Conservation (phyloP, 64 coral and sea anemone genomes). For the Platygyra sinensis region DNA sequence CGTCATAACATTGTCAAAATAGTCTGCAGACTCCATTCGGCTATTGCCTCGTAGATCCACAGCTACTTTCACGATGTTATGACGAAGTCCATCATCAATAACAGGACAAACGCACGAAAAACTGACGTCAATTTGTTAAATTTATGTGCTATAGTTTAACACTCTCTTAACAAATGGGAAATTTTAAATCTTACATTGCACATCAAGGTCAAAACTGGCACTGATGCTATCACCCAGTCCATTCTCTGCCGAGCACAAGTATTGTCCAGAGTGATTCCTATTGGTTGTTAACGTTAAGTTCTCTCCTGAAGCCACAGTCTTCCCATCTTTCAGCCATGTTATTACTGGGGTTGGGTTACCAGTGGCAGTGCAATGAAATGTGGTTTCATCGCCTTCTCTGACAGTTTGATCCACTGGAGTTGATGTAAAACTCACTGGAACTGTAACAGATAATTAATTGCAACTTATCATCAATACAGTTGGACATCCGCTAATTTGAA, state of each 20-base stretch:
- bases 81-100: not conserved
- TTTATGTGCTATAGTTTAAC: too few species aligned
- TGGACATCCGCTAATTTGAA: too few species aligned
- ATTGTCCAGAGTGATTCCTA: not conserved
- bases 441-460: not conserved
- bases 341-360: conserved; percentile 23
- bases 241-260: not conserved
- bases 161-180: not conserved
- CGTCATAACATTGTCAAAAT: too few species aligned
- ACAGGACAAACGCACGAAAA: too few species aligned
- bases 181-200: conserved; percentile 4
- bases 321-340: conserved; percentile 36
- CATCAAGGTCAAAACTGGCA: not conserved
- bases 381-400: not conserved
- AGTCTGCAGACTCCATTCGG: too few species aligned
- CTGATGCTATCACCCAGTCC: not conserved
- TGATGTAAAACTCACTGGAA: not conserved
- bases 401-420: not conserved
- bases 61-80: not conserved
- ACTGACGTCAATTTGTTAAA: too few species aligned
- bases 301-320: not conserved
- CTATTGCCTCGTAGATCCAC: not conserved
- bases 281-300: not conserved
- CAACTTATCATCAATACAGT: too few species aligned
- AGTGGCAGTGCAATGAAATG: conserved; percentile 14